A percentile compares a stretch with the other conserved stretches of the same genome.
Evolutionary conservation across 2,888 invertebrate species (phyloP).

Genomic region (Lobophora halterata): DNA sequence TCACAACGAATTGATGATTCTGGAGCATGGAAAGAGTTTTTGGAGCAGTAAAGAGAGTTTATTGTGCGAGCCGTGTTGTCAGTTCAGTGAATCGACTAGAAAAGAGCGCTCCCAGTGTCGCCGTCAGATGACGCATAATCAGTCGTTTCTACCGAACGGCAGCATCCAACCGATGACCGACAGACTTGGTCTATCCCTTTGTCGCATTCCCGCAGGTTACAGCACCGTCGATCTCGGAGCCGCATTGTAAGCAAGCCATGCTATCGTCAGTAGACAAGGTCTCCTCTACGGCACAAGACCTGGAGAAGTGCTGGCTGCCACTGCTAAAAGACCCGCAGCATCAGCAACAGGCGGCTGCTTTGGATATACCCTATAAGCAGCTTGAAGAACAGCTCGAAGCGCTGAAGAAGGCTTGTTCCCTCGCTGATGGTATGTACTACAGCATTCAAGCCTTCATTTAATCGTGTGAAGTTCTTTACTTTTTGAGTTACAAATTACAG

Average conservation of each 20-base stretch:
- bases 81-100: too few relatives aligned
- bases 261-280: slow-evolving; percentile 37
- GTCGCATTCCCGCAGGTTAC: slow-evolving; percentile 33
- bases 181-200: not conserved
- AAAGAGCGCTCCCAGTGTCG: too few relatives aligned
- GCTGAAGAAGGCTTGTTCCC: slow-evolving; percentile 11
- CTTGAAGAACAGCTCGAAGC: slow-evolving; percentile 27
- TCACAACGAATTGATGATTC: too few relatives aligned
- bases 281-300: slow-evolving; percentile 25
- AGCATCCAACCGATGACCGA: too few relatives aligned
- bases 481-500: too few relatives aligned
- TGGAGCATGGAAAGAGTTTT: too few relatives aligned
- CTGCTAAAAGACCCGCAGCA: slow-evolving; percentile 15
- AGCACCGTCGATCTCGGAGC: slow-evolving; percentile 39
- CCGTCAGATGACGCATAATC: too few relatives aligned
- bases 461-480: too few relatives aligned
- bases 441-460: too few relatives aligned
- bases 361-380: slow-evolving; percentile 4
- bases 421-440: slow-evolving; percentile 8
- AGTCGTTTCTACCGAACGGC: too few relatives aligned
- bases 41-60: too few relatives aligned
- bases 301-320: slow-evolving; percentile 26
- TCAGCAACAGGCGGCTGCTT: not conserved
- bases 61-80: too few relatives aligned
- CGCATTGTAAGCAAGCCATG: slow-evolving; percentile 37